Conservation (phyloP, 2,888 invertebrate species). For the Drosophila anomalata region DNA sequence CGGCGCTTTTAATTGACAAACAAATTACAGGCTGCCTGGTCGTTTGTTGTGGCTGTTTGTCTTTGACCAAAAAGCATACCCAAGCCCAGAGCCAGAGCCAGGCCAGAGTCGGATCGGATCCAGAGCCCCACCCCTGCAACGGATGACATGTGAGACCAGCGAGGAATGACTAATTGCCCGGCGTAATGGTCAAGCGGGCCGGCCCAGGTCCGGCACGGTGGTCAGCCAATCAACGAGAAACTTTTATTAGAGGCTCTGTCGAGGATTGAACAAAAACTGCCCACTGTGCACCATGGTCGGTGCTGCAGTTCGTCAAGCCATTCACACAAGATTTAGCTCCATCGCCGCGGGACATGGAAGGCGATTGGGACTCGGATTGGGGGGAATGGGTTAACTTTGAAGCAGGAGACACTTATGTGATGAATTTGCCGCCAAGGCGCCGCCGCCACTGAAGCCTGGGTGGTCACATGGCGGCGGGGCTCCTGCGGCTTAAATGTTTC, state of each 20-base stretch:
- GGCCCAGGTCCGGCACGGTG: conserved; percentile 28
- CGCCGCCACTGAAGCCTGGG: conserved; percentile 56
- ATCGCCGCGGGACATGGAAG: conserved; percentile 58
- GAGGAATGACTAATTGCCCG: conserved; percentile 76
- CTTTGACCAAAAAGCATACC: conserved; percentile 23
- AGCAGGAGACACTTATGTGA: conserved; percentile 63
- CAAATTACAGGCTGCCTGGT: conserved; percentile 70
- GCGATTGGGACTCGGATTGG: conserved; percentile 3
- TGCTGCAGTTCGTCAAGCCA: conserved; percentile 74
- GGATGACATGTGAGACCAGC: conserved; percentile 75
- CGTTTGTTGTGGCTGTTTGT: conserved; percentile 47
- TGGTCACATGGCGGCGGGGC: conserved; percentile 60
- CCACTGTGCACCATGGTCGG: conserved; percentile 34
- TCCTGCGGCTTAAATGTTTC: conserved; percentile 75
- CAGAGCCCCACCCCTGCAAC: conserved; percentile 69
- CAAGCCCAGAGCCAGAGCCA: not conserved
- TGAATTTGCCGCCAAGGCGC: conserved; percentile 77
- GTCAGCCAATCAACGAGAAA: conserved; percentile 8
- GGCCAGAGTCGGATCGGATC: not conserved
- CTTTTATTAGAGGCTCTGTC: not conserved
- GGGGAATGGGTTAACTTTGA: not conserved
- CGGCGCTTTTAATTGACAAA: conserved; percentile 77
- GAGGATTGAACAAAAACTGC: not conserved
- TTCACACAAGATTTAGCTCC: conserved; percentile 76
- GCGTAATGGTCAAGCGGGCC: conserved; percentile 68